Percentiles rank a stretch among this genome's conserved stretches.
These are phyloP conservation scores for Microtus ochrogaster DNA, from an alignment of 2,113 vertebrate genomes.

Conservation along the genomic window DNA sequence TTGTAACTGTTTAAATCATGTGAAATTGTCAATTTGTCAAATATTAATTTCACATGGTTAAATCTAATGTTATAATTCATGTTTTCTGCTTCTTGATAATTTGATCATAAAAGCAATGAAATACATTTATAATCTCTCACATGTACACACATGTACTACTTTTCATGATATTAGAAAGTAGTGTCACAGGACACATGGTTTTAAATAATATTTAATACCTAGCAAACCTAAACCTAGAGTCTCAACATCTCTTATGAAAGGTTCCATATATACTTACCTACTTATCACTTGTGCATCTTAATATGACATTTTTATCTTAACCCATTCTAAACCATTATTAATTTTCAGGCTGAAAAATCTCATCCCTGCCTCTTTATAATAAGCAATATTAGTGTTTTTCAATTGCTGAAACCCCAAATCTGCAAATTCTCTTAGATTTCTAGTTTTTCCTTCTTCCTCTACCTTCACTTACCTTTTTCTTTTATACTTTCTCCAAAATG, in stretches of 20 bases:
- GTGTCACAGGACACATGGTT: background rate
- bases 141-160: background rate
- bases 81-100: slow-evolving; percentile 3
- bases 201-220: slow-evolving; percentile 13
- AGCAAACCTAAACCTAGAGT: background rate
- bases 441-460: background rate
- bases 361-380: background rate
- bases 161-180: background rate
- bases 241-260: background rate
- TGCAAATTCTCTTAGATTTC: background rate
- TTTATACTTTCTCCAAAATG: background rate
- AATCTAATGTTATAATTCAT: background rate
- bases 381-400: background rate
- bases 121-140: background rate
- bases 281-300: background rate
- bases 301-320: background rate
- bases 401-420: background rate
- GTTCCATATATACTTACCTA: background rate
- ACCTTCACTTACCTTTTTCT: background rate
- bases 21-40: slow-evolving; percentile 30
- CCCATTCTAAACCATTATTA: background rate
- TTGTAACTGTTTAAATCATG: slow-evolving; percentile 14
- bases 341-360: background rate
- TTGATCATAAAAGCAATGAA: slow-evolving; percentile 8
- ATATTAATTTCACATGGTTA: slow-evolving; percentile 9